Evolutionary conservation across 2,113 vertebrate genomes (phyloP).

Genomic region (Paratilapia polleni): DNA sequence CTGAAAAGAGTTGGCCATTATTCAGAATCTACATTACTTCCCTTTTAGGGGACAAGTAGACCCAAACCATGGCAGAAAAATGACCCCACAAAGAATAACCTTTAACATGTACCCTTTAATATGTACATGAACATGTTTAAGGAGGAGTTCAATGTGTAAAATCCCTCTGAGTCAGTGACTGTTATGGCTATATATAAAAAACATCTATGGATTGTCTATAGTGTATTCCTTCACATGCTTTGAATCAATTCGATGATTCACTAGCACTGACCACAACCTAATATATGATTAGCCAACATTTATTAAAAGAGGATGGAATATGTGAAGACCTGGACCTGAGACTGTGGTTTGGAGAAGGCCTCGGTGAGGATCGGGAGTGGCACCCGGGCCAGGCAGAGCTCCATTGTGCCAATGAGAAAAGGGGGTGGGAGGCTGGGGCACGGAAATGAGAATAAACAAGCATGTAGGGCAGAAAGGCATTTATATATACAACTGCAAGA

Average conservation of each 20-base stretch:
- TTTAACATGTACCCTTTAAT: neutral
- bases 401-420: neutral
- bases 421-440: neutral
- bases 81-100: neutral
- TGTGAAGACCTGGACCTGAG: neutral
- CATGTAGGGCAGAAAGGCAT: neutral
- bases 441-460: neutral
- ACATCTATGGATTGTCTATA: no score
- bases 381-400: accelerated
- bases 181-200: no score
- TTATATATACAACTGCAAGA: neutral
- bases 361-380: neutral
- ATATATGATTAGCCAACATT: neutral
- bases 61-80: neutral
- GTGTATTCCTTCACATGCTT: no score
- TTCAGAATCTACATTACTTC: neutral
- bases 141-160: neutral
- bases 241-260: no score
- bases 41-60: neutral
- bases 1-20: neutral
- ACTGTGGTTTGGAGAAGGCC: neutral
- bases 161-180: neutral
- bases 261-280: neutral
- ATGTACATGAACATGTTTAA: neutral
- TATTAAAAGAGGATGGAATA: no score